Percentiles rank a stretch among this genome's conserved stretches.
phyloP scores from a whole-genome alignment of 1,140 invertebrate species.

The Zaprionus davidi region DNA sequence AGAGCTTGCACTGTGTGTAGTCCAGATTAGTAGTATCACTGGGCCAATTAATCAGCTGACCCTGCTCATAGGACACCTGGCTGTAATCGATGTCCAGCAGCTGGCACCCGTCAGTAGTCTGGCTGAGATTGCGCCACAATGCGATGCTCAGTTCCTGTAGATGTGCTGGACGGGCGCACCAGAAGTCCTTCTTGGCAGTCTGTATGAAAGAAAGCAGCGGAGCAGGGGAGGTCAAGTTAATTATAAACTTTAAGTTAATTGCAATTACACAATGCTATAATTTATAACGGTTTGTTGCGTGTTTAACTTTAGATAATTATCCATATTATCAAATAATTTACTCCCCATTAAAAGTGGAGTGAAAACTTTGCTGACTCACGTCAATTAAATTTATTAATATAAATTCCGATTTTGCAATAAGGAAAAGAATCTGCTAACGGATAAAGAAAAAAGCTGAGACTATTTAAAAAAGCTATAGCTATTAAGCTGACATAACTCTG shows the following conservation, averaged over 20 bases:
- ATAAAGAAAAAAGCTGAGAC: neutral
- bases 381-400: constrained; percentile 5
- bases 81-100: constrained; percentile 81
- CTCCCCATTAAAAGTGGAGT: neutral
- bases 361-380: neutral
- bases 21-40: constrained; percentile 30
- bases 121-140: constrained; percentile 87
- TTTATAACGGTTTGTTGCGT: neutral
- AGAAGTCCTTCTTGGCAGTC: constrained; percentile 86
- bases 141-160: constrained; percentile 84
- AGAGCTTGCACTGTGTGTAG: constrained; percentile 86
- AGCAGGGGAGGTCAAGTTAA: neutral
- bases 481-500: neutral
- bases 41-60: constrained; percentile 61
- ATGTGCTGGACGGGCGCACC: constrained; percentile 86
- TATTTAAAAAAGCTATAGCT: neutral
- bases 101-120: constrained; percentile 85
- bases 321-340: constrained; percentile 1
- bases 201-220: constrained; percentile 60
- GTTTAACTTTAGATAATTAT: neutral
- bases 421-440: neutral
- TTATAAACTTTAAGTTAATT: neutral
- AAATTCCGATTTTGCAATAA: neutral
- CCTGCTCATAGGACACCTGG: constrained; percentile 47
- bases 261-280: neutral